Base-by-base conservation (phyloP, 2,797 vertebrate genomes). In the Rhabdophis nuchalis region DNA sequence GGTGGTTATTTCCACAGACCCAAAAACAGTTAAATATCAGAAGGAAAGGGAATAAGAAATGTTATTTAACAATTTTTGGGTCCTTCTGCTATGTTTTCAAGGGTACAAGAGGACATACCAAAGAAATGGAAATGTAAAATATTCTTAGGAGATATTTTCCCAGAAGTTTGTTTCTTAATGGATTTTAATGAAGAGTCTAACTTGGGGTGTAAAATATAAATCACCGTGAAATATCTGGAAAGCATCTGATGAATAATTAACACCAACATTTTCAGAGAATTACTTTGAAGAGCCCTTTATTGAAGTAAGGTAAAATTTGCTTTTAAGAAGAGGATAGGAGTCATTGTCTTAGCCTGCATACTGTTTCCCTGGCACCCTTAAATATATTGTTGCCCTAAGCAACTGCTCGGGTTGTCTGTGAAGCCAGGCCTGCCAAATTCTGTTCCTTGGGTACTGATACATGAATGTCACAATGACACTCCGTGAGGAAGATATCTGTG, bases 381-480 rank as follows among this genome's bases (percentile, higher is more conserved):
- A 86, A 61, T 8, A 64, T 52, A 60, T 32, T 53, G n/a, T 18
- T n/a, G 6, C 58, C 29, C 5, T 61, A 36, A 64, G 50, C 46
- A 64, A 86, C n/a, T 41, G 50, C 57, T 91, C 6, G 52, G 90
- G 89, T 8, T 86, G 82, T 94, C 93, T 60, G 53, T 89, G 60
- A 87, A 86, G 53, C 92, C 95, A 36, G 90, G 87, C n/a, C 3
- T 18, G 27, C 20, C 68, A 82, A 27, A 2, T 36, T 27, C 36
- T 72, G 14, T 72, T 54, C n/a, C 88, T 61, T 86, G 29, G 54
- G 46, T 32, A 32, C 52, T 92, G 54, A 85, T 77, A 91, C 25
- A n/a, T 60, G 91, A 23, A 5, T 92, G 68, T 18, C 91, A 91
- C 54, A 92, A 72, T 12, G 90, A 91, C 61, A 93, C 32, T 14